These are phyloP conservation scores for Bombyx mori DNA, from an alignment of 1,140 invertebrate species.

Conservation along the genomic window ASM3026992v2 NC_085128.1:4657501-4658000, in stretches of 20 bases:
- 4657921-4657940: too few relatives aligned
- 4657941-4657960: too few relatives aligned
- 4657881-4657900: too few relatives aligned
- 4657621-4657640: constrained; percentile 18
- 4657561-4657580: constrained; percentile 16
- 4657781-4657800: too few relatives aligned
- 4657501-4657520: not conserved
- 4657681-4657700: constrained; percentile 24
- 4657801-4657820: too few relatives aligned
- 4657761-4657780: too few relatives aligned
- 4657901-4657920: too few relatives aligned
- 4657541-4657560: constrained; percentile 10
- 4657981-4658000: too few relatives aligned
- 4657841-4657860: too few relatives aligned
- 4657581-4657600: constrained; percentile 24
- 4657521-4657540: constrained; percentile 11
- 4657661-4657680: constrained; percentile 16
- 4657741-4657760: not conserved
- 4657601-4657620: constrained; percentile 20
- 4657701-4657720: constrained; percentile 21
- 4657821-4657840: too few relatives aligned
- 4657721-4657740: constrained; percentile 16
- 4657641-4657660: constrained; percentile 11
- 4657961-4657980: too few relatives aligned
- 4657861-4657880: too few relatives aligned